Base-by-base conservation (phyloP, 2,888 invertebrate species). In the Harpalus rubripes region DNA sequence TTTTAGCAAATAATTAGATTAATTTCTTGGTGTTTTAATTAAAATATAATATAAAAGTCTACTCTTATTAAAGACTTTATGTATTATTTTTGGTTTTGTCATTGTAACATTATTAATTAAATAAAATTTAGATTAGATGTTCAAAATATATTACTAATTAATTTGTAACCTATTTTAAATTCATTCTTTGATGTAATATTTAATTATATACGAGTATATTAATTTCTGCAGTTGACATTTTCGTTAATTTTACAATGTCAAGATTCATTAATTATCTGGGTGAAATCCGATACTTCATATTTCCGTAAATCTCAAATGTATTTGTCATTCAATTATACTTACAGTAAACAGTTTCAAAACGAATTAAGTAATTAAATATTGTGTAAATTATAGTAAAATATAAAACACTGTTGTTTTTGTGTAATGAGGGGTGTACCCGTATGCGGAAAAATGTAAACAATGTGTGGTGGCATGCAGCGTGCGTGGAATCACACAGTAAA, bases 401-500 rank as follows among this genome's bases (percentile, higher is more conserved):
- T 32, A 5, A 3, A 32, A 3, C 32, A 6, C 4, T 32, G 32
- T 32, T 4, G 2, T 32, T 32, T 32, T 32, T 32, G 1, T 12
- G 44, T 5, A 52, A 52, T 4, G 12, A 52, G 44, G 44, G 44
- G 44, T 52, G 44, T 52, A 5, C 6, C 5, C 6, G 6, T 32
- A 32, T 12, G 44, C 12, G 12, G 12, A 52, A 12, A 52, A 52
- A 52, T 52, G 44, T 52, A 52, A 52, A 52, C 44, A 52, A 58
- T 78, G 7, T 18, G 22, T 56, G 22, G 15, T 12, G 18, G 68
- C 39, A 68, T 68, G 44, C 44, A 68, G 68, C 68, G 41, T 68
- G 56, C 78, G 15, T 18, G 32, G 68, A 81, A 81, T 81, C 81
- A 65, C 81, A 81, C 81, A 65, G 81, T 81, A 81, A 81, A 81